These are phyloP conservation scores for Apeira syringaria DNA, from an alignment of 2,888 invertebrate species.

Conservation along the genomic window DNA sequence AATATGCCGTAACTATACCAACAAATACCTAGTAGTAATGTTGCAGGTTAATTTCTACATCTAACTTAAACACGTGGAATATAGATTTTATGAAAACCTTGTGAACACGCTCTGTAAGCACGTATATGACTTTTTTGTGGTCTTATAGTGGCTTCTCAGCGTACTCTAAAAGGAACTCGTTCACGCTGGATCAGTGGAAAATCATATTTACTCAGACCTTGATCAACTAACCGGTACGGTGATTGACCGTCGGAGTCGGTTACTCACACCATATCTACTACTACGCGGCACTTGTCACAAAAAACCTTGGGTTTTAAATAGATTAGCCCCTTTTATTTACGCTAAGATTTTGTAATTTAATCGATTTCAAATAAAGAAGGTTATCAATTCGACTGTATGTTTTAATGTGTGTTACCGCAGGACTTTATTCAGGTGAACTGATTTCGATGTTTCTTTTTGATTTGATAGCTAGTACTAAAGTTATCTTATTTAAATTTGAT, in stretches of 20 bases:
- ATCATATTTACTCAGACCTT: constrained; percentile 56
- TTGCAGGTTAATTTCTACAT: too few relatives aligned
- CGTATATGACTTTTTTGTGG: constrained; percentile 4
- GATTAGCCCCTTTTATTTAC: constrained; percentile 17
- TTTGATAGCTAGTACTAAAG: too few relatives aligned
- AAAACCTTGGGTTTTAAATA: constrained; percentile 42
- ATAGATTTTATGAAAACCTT: not conserved
- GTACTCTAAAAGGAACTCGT: constrained; percentile 31
- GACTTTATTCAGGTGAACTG: too few relatives aligned
- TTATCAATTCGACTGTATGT: too few relatives aligned
- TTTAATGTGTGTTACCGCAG: too few relatives aligned
- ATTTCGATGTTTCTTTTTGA: too few relatives aligned
- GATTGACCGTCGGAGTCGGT: constrained; percentile 64
- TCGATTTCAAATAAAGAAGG: too few relatives aligned
- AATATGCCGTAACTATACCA: too few relatives aligned
- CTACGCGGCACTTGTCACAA: constrained; percentile 41
- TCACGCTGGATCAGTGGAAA: constrained; percentile 26
- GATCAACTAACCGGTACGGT: constrained; percentile 61
- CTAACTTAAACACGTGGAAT: too few relatives aligned
- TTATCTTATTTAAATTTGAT: too few relatives aligned
- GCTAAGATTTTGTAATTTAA: too few relatives aligned
- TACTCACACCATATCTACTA: constrained; percentile 45
- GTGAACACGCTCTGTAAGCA: not conserved
- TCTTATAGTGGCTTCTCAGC: constrained; percentile 7
- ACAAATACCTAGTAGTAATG: too few relatives aligned